Evolutionary conservation across 2,888 invertebrate species (phyloP).

Genomic region (Ichneumon xanthorius): DNA sequence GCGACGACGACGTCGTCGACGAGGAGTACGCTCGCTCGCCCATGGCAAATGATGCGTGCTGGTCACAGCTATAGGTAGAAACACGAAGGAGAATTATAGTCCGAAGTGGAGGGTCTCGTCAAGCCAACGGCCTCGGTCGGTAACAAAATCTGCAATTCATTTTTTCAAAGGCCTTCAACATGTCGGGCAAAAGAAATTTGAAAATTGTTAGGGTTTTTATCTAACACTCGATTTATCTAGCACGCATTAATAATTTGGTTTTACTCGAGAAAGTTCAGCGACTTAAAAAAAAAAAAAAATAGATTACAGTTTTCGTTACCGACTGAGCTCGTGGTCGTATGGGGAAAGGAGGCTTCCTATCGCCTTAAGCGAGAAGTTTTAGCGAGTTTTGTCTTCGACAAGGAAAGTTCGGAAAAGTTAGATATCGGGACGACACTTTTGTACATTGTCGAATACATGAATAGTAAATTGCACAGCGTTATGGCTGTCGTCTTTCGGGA

Average conservation of each 20-base stretch:
- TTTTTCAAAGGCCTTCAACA: background rate
- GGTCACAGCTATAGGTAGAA: background rate
- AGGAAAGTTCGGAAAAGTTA: background rate
- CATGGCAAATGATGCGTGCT: slow-evolving; percentile 72
- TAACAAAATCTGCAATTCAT: background rate
- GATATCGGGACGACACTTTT: background rate
- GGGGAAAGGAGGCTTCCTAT: no score
- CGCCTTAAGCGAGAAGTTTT: background rate
- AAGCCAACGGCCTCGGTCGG: background rate
- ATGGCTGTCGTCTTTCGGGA: background rate
- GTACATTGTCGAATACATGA: background rate
- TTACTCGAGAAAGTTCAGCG: no score
- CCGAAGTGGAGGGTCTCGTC: background rate
- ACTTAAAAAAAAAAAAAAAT: no score
- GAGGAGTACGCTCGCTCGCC: slow-evolving; percentile 53
- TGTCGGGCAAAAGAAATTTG: background rate
- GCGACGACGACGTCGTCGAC: background rate
- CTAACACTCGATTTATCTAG: background rate
- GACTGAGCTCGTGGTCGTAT: no score
- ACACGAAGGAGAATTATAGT: background rate
- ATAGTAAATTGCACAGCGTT: background rate
- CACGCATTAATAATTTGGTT: no score
- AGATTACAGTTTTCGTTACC: no score
- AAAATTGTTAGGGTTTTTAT: background rate
- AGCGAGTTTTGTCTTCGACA: background rate